Percentiles rank a stretch among this genome's conserved stretches.
phyloP scores from a whole-genome alignment of 2,113 vertebrate genomes.

The Scolopax mira region DNA sequence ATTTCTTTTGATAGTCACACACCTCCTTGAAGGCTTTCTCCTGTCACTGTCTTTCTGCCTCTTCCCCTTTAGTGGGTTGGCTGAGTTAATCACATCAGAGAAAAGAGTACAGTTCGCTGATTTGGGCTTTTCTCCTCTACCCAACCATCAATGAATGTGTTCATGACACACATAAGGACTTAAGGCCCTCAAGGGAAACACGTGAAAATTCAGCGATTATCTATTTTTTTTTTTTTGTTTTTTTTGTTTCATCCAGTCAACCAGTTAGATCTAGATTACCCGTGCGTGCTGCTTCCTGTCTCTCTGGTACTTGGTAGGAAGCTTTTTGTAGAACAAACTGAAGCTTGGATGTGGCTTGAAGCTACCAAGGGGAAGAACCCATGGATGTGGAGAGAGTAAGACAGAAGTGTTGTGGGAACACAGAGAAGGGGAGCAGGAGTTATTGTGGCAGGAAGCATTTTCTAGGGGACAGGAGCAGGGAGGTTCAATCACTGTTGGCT shows the following conservation, averaged over 20 bases:
- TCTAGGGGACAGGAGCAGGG: neutral
- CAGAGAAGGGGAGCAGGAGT: neutral
- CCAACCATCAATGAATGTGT: neutral
- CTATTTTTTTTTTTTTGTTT: accelerated
- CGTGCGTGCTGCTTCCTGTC: neutral
- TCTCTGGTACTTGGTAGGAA: neutral
- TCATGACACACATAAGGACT: neutral
- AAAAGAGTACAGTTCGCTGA: neutral
- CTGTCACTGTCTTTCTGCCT: neutral
- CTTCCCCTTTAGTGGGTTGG: neutral
- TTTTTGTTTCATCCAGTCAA: neutral
- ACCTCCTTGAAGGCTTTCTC: slow-evolving; percentile 1
- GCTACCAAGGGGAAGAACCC: neutral
- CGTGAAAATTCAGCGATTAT: neutral
- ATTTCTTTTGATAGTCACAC: neutral
- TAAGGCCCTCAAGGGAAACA: neutral
- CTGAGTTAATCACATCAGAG: neutral
- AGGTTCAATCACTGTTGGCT: neutral
- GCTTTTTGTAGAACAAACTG: neutral
- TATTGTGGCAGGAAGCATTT: neutral
- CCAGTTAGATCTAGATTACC: neutral
- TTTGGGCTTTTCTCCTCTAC: neutral
- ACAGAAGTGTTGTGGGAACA: accelerated
- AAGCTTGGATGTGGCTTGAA: neutral
- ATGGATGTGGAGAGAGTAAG: neutral